Percentiles rank a stretch among this genome's conserved stretches.
phyloP scores from a whole-genome alignment of 1,140 invertebrate genomes.

The Rhynchophorus ferrugineus region DNA sequence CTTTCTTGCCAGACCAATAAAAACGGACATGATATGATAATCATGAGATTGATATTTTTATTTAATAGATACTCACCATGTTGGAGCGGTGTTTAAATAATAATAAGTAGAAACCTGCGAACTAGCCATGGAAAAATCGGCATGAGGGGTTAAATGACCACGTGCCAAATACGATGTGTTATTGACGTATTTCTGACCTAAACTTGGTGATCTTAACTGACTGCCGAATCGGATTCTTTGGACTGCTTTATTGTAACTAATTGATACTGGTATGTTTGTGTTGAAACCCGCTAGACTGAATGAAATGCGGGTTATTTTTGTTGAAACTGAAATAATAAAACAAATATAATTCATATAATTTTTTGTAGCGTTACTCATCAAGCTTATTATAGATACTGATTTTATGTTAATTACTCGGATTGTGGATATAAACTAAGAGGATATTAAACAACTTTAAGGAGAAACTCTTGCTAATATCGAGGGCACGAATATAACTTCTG shows the following conservation, averaged over 20 bases:
- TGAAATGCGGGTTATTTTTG: slow-evolving; percentile 31
- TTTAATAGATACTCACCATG: slow-evolving; percentile 38
- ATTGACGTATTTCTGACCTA: slow-evolving; percentile 37
- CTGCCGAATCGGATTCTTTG: slow-evolving; percentile 36
- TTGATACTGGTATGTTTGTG: slow-evolving; percentile 15
- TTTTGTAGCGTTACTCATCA: no score
- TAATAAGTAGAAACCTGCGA: slow-evolving; percentile 47
- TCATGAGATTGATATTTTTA: background rate
- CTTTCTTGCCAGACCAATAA: no score
- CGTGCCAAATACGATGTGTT: slow-evolving; percentile 40
- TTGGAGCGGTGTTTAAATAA: slow-evolving; percentile 48
- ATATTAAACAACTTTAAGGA: no score
- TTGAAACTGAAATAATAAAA: slow-evolving; percentile 29
- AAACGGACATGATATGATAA: no score
- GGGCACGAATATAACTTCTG: no score
- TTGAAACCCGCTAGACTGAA: slow-evolving; percentile 34
- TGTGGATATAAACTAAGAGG: no score
- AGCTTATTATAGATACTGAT: background rate
- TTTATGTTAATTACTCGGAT: slow-evolving; percentile 1
- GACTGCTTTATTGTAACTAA: slow-evolving; percentile 31
- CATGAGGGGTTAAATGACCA: slow-evolving; percentile 48
- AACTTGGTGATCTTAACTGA: slow-evolving; percentile 32
- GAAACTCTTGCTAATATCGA: no score
- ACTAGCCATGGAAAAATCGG: slow-evolving; percentile 45
- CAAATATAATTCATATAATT: slow-evolving; percentile 2